Evolutionary conservation across 2,113 vertebrate species (phyloP), one percentile per base, ranked within the genome.

Genomic region (Lagenorhynchus albirostris): DNA sequence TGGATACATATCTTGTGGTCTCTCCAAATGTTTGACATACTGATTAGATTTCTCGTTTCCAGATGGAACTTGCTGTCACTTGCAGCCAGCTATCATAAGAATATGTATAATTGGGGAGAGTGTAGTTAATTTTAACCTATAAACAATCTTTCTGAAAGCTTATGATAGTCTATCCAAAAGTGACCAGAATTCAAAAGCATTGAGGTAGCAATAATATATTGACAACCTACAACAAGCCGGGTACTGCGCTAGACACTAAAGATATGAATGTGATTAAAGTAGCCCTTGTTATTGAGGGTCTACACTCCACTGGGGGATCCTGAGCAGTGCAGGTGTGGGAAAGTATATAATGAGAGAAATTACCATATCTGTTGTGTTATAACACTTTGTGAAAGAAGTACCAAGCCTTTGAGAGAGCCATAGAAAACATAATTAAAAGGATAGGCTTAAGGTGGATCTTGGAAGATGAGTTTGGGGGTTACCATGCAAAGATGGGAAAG

Each of bases 251-350:
- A 67, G 18, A 58, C 5, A 31, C 9, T 53, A 74, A 94, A 80
- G 8, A 89, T 68, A 67, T 14, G 44, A 74, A 38, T 60, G 36
- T 55, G 25, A 68, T 87, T 63, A 44, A 84, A 81, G 33, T 36
- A 23, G 13, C 1, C 8, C 8, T 81, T 83, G n/a, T 70, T 33
- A 13, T 63, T 79, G 68, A 67, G 7, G 2, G 1, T 1, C 87
- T 79, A 55, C 1, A 14, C 7, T 36, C 8, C 9, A 44, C 7
- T 81, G 29, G 62, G 14, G 60, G 2, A 4, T 63, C 14, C 17
- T 79, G n/a, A 67, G 10, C 8, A 3, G 9, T 58, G 3, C 2
- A 12, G 11, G 50, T n/a, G 2, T 36, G 8, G 3, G 1, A 31
- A 80, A 67, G 13, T 31, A 67, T 53, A 7, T 41, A n/a, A 33